phyloP scores from a whole-genome alignment of 2,113 vertebrate genomes.

The Marmota monax region DNA sequence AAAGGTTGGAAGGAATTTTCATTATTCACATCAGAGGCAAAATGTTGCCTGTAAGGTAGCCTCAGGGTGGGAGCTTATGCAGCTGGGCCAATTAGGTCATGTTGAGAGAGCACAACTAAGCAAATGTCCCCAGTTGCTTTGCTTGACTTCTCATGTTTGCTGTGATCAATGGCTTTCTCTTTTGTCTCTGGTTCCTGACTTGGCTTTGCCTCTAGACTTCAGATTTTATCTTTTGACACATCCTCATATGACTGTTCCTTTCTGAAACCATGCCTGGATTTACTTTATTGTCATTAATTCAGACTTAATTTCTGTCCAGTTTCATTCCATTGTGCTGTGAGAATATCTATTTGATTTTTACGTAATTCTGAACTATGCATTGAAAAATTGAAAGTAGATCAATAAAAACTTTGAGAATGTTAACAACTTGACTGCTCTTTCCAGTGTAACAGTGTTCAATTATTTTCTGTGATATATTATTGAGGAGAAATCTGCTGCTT shows the following conservation, averaged over 20 bases:
- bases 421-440: neutral
- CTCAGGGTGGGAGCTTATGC: neutral
- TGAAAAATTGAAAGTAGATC: conserved; percentile 8
- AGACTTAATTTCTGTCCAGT: neutral
- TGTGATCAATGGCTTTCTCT: neutral
- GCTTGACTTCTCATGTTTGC: neutral
- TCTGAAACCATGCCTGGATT: neutral
- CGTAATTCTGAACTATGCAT: neutral
- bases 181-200: neutral
- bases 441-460: neutral
- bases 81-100: neutral
- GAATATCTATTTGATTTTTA: conserved; percentile 3
- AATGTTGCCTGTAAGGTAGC: neutral
- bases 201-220: neutral
- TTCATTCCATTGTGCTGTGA: neutral
- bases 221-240: neutral
- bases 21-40: neutral
- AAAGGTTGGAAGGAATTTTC: neutral
- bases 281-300: neutral
- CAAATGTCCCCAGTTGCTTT: neutral
- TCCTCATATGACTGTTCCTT: neutral
- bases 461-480: neutral
- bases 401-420: neutral
- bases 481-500: neutral
- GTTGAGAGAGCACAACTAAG: neutral